A percentile compares a stretch with the other conserved stretches of the same genome.
phyloP scores from a whole-genome alignment of 2,888 invertebrate species.

The Panopea generosa region DNA sequence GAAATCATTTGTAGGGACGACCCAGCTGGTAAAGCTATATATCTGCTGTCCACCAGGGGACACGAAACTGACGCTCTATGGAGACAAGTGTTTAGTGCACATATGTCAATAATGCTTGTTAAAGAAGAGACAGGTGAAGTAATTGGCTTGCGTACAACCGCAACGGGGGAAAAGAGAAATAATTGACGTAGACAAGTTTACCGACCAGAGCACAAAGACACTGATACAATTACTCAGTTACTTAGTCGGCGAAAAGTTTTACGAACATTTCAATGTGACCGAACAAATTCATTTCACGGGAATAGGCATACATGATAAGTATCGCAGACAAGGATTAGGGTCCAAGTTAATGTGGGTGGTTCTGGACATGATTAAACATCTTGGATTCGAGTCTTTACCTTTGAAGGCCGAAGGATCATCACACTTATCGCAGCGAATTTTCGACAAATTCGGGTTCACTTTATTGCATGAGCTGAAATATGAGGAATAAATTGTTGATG shows the following conservation, averaged over 20 bases:
- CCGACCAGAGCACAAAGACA: not conserved
- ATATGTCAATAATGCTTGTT: constrained; percentile 4
- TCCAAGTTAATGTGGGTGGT: constrained; percentile 10
- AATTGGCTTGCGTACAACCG: constrained; percentile 11
- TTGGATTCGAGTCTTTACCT: constrained; percentile 1
- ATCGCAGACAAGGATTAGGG: constrained; percentile 7
- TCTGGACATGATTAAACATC: not conserved
- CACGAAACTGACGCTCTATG: constrained; percentile 5
- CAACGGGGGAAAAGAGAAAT: not conserved
- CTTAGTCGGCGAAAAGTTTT: not conserved
- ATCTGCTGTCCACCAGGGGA: not conserved
- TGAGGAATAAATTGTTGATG: constrained; percentile 29
- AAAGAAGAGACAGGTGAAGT: constrained; percentile 1
- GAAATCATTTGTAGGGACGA: constrained; percentile 12
- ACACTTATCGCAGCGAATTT: constrained; percentile 23
- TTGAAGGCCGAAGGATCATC: constrained; percentile 10
- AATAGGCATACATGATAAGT: constrained; percentile 5
- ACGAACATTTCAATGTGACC: not conserved
- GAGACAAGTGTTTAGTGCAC: not conserved
- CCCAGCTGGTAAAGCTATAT: not conserved
- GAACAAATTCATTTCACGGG: constrained; percentile 14
- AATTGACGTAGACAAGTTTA: not conserved
- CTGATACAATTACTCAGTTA: not conserved
- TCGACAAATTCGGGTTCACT: constrained; percentile 21
- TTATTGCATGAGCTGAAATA: constrained; percentile 8